These are phyloP conservation scores for Leucophenga montana DNA, from an alignment of 2,888 invertebrate species.

Conservation along the genomic window DNA sequence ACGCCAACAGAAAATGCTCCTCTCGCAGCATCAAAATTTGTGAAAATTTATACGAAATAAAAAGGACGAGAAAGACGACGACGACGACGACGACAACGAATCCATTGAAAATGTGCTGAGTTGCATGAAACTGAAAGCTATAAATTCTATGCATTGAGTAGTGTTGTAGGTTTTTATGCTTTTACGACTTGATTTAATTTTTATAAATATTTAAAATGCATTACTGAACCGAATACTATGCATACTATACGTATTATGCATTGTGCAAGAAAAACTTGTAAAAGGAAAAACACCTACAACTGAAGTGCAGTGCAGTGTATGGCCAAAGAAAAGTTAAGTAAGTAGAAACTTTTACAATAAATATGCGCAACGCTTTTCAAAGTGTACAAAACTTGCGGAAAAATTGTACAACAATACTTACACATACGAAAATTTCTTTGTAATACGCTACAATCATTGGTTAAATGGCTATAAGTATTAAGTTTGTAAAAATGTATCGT, in stretches of 20 bases:
- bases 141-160: neutral
- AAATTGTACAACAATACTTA: neutral
- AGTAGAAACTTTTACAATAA: slow-evolving; percentile 17
- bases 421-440: too few relatives aligned
- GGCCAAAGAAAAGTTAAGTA: neutral
- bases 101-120: slow-evolving; percentile 4
- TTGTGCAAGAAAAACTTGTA: neutral
- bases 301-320: neutral
- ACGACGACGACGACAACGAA: neutral
- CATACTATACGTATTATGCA: too few relatives aligned
- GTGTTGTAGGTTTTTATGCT: neutral
- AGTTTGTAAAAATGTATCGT: too few relatives aligned
- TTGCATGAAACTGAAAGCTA: slow-evolving; percentile 3
- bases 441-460: too few relatives aligned
- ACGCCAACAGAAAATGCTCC: neutral
- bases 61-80: neutral
- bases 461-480: too few relatives aligned
- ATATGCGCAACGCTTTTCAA: slow-evolving; percentile 12
- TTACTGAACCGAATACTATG: too few relatives aligned
- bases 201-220: too few relatives aligned
- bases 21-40: slow-evolving; percentile 5
- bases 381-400: slow-evolving; percentile 11
- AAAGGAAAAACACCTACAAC: too few relatives aligned
- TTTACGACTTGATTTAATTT: neutral
- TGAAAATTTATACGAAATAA: slow-evolving; percentile 48